Conservation (phyloP, 2,888 invertebrate genomes). For the Zygaena filipendulae region DNA sequence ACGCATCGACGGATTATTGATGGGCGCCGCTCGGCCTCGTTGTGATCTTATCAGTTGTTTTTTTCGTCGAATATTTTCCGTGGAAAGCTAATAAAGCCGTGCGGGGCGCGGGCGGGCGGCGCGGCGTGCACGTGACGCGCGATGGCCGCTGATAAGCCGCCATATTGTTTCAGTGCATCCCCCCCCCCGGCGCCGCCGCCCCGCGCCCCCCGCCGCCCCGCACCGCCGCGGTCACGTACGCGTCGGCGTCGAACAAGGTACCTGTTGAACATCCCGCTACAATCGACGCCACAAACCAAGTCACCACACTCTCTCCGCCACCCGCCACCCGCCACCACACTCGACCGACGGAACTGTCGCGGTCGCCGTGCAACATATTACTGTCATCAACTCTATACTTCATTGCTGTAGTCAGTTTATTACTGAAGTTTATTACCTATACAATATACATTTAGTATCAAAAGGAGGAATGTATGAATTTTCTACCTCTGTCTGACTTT, state of each 20-base stretch:
- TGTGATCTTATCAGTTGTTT: constrained; percentile 59
- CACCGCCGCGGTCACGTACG: constrained; percentile 20
- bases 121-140: constrained; percentile 35
- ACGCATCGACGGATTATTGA: constrained; percentile 47
- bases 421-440: too few species aligned
- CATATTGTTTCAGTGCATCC: constrained; percentile 47
- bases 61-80: constrained; percentile 56
- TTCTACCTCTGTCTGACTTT: too few species aligned
- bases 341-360: too few species aligned
- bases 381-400: too few species aligned
- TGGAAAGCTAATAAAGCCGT: constrained; percentile 47
- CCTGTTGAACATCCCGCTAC: too few species aligned
- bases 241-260: constrained; percentile 23
- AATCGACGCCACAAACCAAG: too few species aligned
- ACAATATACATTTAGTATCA: too few species aligned
- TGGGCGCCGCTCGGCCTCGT: constrained; percentile 52
- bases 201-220: constrained; percentile 13
- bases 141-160: constrained; percentile 41
- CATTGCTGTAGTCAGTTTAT: too few species aligned
- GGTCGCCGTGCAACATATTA: too few species aligned
- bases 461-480: too few species aligned
- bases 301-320: too few species aligned
- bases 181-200: constrained; percentile 13
- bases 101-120: constrained; percentile 20
- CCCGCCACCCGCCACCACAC: too few species aligned